These are phyloP conservation scores for Tringa solitaria DNA, from an alignment of 2,113 vertebrate species.

Conservation along the genomic window DNA sequence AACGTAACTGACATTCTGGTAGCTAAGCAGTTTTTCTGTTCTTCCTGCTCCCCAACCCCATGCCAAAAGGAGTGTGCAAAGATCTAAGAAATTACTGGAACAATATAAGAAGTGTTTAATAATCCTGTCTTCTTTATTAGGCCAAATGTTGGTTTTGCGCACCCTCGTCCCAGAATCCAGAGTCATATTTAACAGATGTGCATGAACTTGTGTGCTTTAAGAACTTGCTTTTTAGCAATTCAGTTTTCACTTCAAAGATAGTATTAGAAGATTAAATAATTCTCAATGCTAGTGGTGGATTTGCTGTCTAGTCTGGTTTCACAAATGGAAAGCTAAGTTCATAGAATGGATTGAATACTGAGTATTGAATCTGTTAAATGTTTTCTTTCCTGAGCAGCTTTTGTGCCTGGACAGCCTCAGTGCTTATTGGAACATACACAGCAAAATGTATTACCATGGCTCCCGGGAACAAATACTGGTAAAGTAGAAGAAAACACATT, in stretches of 20 bases:
- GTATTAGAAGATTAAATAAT: not conserved
- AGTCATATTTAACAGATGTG: not conserved
- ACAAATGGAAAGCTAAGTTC: not conserved
- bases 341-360: not conserved
- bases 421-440: constrained; percentile 91
- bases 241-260: not conserved
- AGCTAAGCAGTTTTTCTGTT: not conserved
- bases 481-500: constrained; percentile 26
- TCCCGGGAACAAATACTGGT: constrained; percentile 88
- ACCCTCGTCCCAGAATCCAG: not conserved
- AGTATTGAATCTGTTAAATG: not conserved
- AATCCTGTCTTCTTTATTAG: not conserved
- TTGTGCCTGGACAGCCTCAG: constrained; percentile 89
- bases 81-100: not conserved
- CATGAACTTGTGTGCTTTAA: not conserved
- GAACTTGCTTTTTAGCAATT: not conserved
- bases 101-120: not conserved
- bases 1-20: not conserved
- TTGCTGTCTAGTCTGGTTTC: not conserved
- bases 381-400: constrained; percentile 74
- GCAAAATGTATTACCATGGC: constrained; percentile 79
- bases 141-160: not conserved
- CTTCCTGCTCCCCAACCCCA: not conserved
- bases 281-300: not conserved
- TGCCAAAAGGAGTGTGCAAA: not conserved